phyloP scores from a whole-genome alignment of 1,140 invertebrate species.

The Drosophila ambigua region DNA sequence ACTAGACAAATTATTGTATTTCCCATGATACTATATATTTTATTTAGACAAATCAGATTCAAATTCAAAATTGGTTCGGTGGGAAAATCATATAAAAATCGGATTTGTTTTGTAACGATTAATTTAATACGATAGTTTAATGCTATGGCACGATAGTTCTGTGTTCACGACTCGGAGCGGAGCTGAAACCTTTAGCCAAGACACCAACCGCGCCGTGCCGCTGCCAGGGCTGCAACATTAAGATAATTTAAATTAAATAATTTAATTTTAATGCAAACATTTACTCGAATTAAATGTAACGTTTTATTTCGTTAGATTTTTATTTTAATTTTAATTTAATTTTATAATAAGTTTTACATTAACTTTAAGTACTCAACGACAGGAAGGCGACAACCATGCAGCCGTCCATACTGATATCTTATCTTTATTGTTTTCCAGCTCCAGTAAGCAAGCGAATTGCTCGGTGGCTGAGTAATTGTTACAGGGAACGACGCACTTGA shows the following conservation, averaged over 20 bases:
- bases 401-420: slow-evolving; percentile 50
- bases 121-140: too few species aligned
- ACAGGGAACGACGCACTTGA: slow-evolving; percentile 4
- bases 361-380: neutral
- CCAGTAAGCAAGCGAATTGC: neutral
- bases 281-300: neutral
- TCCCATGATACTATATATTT: neutral
- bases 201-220: too few species aligned
- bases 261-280: neutral
- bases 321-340: neutral
- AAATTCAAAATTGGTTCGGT: too few species aligned
- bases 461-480: slow-evolving; percentile 23
- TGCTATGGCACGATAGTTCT: too few species aligned
- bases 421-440: slow-evolving; percentile 43
- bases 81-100: too few species aligned
- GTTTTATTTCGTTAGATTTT: too few species aligned
- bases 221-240: too few species aligned
- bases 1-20: slow-evolving; percentile 46
- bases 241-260: neutral
- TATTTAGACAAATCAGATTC: too few species aligned
- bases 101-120: too few species aligned
- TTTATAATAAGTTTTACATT: neutral
- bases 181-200: too few species aligned
- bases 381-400: slow-evolving; percentile 14
- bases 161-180: too few species aligned